A percentile compares a stretch with the other conserved stretches of the same genome.
Evolutionary conservation across 2,113 vertebrate species (phyloP).

Genomic region (Atrichornis clamosus): DNA sequence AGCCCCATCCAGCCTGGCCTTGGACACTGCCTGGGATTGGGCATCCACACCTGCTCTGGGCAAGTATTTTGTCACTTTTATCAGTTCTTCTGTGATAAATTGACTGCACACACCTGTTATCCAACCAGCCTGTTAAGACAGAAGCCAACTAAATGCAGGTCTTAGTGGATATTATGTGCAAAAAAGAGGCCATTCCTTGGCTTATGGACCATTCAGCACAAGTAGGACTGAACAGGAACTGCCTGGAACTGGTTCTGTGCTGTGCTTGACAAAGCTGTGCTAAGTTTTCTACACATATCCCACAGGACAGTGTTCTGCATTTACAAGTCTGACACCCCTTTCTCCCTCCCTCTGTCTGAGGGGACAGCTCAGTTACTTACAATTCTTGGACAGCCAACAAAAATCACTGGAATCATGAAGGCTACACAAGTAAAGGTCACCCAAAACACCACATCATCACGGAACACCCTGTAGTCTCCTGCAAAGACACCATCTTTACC

Average conservation of each 20-base stretch:
- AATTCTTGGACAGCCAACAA: conserved; percentile 86
- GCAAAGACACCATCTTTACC: neutral
- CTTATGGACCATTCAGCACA: neutral
- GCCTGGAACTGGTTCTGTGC: neutral
- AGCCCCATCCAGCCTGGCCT: neutral
- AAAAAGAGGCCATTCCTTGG: neutral
- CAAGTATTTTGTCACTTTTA: neutral
- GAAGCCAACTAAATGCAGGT: neutral
- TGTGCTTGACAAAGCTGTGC: neutral
- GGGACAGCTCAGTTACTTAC: conserved; percentile 68
- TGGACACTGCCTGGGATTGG: neutral
- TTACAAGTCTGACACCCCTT: neutral
- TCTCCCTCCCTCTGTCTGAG: neutral
- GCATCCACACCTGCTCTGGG: neutral
- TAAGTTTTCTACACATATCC: neutral
- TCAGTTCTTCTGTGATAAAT: neutral
- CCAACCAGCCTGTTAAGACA: neutral
- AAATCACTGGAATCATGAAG: conserved; percentile 79
- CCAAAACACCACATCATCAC: conserved; percentile 85
- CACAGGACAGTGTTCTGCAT: neutral
- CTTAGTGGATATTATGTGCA: neutral
- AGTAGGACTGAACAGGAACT: neutral
- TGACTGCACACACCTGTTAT: neutral
- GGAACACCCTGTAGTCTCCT: conserved; percentile 86
- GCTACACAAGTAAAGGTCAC: conserved; percentile 82